Evolutionary conservation across 2,113 vertebrate genomes (phyloP), one percentile per base, ranked within the genome.

Genomic region (Empidonax alnorum): DNA sequence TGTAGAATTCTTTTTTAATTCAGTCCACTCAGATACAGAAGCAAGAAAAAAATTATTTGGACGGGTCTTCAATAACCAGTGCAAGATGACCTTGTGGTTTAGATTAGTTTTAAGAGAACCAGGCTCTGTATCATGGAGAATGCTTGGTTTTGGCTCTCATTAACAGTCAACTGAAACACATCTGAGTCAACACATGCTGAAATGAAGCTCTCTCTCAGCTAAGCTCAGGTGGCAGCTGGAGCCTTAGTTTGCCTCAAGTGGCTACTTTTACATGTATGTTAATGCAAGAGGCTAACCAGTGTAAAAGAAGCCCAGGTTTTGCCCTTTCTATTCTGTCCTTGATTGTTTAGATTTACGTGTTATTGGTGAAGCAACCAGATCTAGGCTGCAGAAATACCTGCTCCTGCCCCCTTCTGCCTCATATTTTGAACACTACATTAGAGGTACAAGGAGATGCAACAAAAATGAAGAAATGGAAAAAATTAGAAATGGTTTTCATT

Each of bases 21-120:
- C 0, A 0, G n/a, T 62, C 41, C 11, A 19, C 3, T 4, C 46
- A 35, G 25, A 23, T 85, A 37, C 4, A 82, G 56, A 72, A 68
- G 23, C 9, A 75, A 52, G 49, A 49, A 83, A 79, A 91, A 62
- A n/a, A 12, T 3, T 12, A 8, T 63, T 87, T 33, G 68, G 52
- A 49, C 75, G 22, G 27, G 61, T 90, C 41, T 93, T 87, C 75
- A 82, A 87, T 41, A 87, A 55, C 55, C 33, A 84, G 42, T 37
- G 44, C 39, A 63, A 74, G 56, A 78, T 37, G 33, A 63, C 63
- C 35, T 41, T 78, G 61, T 41, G 59, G 25, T 55, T 73, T 81
- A 72, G 80, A 42, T 84, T 44, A 78, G 14, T 81, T 89, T 71
- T 81, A 56, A 56, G 80, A 81, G 14, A 58, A 71, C 30, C 47